These are phyloP conservation scores for Ateles fusciceps DNA, from an alignment of 2,797 vertebrate genomes.

Conservation along the genomic window DNA sequence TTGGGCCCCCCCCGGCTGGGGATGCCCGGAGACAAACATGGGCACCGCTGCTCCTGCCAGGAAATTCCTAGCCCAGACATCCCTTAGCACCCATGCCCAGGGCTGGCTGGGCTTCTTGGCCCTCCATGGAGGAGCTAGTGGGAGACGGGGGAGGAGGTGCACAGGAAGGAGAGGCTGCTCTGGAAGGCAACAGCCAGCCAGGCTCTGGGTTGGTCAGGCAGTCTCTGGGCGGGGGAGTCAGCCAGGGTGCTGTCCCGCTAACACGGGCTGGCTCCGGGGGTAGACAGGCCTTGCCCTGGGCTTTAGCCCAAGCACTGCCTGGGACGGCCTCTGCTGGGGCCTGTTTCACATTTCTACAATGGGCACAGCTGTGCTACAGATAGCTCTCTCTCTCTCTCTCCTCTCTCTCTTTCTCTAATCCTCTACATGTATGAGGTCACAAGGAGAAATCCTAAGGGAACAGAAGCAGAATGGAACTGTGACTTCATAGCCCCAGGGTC, in stretches of 20 bases:
- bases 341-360: background rate
- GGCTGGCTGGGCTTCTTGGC: background rate
- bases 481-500: background rate
- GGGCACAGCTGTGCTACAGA: background rate
- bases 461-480: background rate
- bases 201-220: background rate
- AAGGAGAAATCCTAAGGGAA: background rate
- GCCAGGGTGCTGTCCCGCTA: background rate
- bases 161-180: background rate
- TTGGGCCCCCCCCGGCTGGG: fast-evolving
- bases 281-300: background rate
- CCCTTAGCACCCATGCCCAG: background rate
- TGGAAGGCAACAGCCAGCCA: background rate
- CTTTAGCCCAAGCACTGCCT: background rate
- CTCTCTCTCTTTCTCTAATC: background rate
- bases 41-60: background rate
- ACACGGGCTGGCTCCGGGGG: fast-evolving
- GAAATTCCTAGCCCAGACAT: background rate
- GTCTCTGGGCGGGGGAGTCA: background rate
- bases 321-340: too few species aligned
- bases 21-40: background rate
- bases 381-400: fast-evolving
- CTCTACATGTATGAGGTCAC: too few species aligned
- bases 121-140: too few species aligned
- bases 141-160: too few species aligned